These are phyloP conservation scores for Salarias fasciatus DNA, from an alignment of 2,797 vertebrate species.

Conservation along the genomic window DNA sequence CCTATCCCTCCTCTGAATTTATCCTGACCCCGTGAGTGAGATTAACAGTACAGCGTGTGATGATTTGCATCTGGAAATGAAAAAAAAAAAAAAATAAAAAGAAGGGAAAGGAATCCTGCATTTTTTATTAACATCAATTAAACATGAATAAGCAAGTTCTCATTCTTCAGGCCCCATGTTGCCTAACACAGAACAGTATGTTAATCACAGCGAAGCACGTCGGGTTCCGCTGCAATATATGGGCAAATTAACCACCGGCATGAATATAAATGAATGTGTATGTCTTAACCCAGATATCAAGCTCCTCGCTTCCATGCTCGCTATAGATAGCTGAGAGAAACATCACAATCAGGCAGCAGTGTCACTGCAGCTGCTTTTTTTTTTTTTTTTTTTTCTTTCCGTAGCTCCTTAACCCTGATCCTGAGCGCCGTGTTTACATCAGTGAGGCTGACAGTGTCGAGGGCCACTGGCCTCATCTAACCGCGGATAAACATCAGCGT, in stretches of 20 bases:
- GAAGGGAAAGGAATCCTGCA: constrained; percentile 36
- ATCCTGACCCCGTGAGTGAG: constrained; percentile 57
- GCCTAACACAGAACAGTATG: constrained; percentile 69
- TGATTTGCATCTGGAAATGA: constrained; percentile 39
- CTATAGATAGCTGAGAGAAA: constrained; percentile 18
- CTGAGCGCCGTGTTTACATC: constrained; percentile 40
- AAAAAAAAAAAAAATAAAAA: neutral
- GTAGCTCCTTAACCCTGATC: constrained; percentile 17
- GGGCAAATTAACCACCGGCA: constrained; percentile 54
- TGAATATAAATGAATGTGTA: constrained; percentile 65
- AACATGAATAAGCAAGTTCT: constrained; percentile 79
- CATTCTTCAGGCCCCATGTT: constrained; percentile 68
- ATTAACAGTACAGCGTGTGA: constrained; percentile 43
- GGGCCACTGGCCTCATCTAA: constrained; percentile 35
- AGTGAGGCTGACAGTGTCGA: constrained; percentile 35
- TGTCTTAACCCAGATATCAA: constrained; percentile 58
- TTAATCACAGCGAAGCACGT: constrained; percentile 57
- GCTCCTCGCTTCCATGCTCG: constrained; percentile 14
- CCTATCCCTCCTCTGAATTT: constrained; percentile 46
- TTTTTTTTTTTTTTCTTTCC: neutral
- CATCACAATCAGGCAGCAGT: constrained; percentile 14
- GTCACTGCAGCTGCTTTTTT: neutral
- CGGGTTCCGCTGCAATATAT: constrained; percentile 51
- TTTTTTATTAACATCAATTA: constrained; percentile 79
- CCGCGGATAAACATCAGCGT: constrained; percentile 38